Base-by-base conservation (phyloP, 2,113 vertebrate genomes). In the Arvicanthis niloticus region DNA sequence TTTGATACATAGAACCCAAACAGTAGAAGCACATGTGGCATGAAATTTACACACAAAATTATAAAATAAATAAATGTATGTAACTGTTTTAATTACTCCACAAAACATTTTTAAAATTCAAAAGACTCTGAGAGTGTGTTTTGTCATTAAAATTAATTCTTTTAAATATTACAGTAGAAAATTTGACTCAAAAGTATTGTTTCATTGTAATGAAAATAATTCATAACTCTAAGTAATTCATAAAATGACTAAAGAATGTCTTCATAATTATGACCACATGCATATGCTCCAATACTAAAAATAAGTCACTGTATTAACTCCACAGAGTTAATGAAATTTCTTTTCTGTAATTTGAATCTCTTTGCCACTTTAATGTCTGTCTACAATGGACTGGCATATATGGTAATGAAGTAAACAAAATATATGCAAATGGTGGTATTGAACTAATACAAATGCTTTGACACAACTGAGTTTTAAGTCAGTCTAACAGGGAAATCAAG, bases 171-270 rank as follows among this genome's bases (percentile, higher is more conserved):
- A 1, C 3, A 88, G 90, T 40, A 3, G 56, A 77, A 95, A 88
- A 67, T 93, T 93, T 85, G 24, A 91, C 22, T 68, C 7, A 68
- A 95, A 84, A 7, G 17, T 58, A 0, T 78, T 76, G 11, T 51
- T 92, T 94, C 24, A 91, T 73, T 93, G 91, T 80, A 91, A 95
- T 48, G 76, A 80, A 81, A 68, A 17, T 87, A 40, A 76, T 75
- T 68, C 4, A 73, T 84, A 89, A 73, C 16, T 82, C 19, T 84
- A 51, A 51, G 9, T 51, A 51, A 51, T 51, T 96, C 26, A 89
- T 70, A 95, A 93, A 91, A 95, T 82, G 26, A 29, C 31, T 70
- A 96, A 91, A 86, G 11, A 12, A 92, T 81, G 89, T 21, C 88
- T 89, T 91, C 34, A 92, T 67, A 86, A 67, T 92, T 68, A 67